Percentiles rank a stretch among this genome's conserved stretches.
phyloP scores from a whole-genome alignment of 2,113 vertebrate species.

The Odocoileus virginianus region DNA sequence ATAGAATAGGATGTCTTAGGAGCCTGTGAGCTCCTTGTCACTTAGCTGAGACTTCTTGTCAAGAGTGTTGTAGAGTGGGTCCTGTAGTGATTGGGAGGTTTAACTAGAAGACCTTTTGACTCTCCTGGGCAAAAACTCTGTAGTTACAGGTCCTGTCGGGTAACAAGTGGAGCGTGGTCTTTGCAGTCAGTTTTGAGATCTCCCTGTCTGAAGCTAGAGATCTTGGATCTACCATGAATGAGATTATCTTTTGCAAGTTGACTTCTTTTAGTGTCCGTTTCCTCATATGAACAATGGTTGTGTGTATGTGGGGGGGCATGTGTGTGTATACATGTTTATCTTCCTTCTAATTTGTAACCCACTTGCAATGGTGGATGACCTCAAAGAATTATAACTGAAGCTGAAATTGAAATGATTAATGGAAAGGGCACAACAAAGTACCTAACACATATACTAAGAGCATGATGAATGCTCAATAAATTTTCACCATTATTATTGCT shows the following conservation, averaged over 20 bases:
- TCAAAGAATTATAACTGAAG: background rate
- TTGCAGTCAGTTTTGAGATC: background rate
- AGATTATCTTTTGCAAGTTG: background rate
- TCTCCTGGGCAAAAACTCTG: background rate
- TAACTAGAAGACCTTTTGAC: background rate
- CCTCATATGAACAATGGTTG: background rate
- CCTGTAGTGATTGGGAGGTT: background rate
- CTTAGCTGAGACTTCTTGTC: background rate
- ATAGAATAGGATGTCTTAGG: background rate
- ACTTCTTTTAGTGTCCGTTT: background rate
- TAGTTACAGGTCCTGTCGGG: background rate
- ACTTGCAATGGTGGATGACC: background rate
- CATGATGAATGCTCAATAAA: background rate
- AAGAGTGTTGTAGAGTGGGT: background rate
- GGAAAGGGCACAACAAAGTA: background rate
- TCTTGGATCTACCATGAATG: background rate
- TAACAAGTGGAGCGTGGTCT: background rate
- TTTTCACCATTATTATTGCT: background rate
- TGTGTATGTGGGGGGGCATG: background rate
- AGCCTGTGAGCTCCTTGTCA: background rate
- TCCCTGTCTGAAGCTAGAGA: background rate
- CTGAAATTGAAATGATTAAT: background rate
- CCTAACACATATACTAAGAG: background rate
- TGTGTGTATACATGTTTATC: background rate
- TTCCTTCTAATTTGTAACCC: background rate